phyloP scores from a whole-genome alignment of 1,140 invertebrate genomes.

The Pteromalus puparum region DNA sequence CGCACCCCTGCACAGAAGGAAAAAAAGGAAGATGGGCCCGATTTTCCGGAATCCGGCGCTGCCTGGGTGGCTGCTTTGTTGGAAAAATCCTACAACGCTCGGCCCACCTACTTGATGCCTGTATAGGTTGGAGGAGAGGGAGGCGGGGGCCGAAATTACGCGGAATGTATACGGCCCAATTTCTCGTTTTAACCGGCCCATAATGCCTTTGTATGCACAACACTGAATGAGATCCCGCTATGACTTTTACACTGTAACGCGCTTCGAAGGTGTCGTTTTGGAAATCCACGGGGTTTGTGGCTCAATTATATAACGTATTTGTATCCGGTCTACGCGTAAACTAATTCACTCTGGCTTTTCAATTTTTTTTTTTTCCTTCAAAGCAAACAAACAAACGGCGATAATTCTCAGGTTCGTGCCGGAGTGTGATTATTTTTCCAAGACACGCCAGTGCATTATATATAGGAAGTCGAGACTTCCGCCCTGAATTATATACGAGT shows the following conservation, averaged over 20 bases:
- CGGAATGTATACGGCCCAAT: conserved; percentile 56
- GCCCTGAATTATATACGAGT: background rate
- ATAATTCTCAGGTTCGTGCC: too few species aligned
- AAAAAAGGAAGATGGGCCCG: conserved; percentile 25
- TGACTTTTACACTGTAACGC: background rate
- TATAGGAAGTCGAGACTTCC: background rate
- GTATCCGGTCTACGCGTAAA: background rate
- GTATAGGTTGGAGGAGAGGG: conserved; percentile 22
- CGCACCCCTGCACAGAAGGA: background rate
- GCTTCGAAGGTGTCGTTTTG: too few species aligned
- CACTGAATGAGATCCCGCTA: background rate
- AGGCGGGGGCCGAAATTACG: conserved; percentile 58
- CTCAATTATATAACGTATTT: background rate
- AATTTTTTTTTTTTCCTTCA: background rate
- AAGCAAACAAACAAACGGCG: background rate
- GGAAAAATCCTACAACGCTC: conserved; percentile 37
- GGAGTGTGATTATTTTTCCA: too few species aligned
- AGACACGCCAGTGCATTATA: too few species aligned
- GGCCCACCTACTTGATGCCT: conserved; percentile 55
- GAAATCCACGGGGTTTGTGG: background rate
- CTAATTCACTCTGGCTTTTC: background rate
- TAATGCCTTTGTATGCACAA: conserved; percentile 53
- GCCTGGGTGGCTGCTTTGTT: conserved; percentile 30
- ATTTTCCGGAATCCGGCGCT: conserved; percentile 39
- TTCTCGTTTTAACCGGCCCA: conserved; percentile 62